phyloP scores from a whole-genome alignment of 1,140 invertebrate genomes.

The Olivierus martensii region DNA sequence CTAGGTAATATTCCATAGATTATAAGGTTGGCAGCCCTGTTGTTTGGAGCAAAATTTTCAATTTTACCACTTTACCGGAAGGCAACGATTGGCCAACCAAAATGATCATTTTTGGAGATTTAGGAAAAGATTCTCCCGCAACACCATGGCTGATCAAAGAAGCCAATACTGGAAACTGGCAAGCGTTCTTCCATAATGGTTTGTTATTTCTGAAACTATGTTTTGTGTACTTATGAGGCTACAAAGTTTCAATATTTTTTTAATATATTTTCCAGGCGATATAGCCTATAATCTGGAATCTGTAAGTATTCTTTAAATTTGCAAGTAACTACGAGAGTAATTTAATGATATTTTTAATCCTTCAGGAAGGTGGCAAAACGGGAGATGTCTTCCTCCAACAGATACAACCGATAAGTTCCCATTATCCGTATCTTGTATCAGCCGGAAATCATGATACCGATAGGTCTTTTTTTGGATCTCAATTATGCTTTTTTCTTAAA shows the following conservation, averaged over 20 bases:
- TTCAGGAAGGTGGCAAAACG: constrained; percentile 48
- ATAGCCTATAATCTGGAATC: constrained; percentile 90
- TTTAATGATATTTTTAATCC: too few species aligned
- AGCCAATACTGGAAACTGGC: constrained; percentile 59
- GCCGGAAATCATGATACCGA: constrained; percentile 85
- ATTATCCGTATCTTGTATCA: constrained; percentile 82
- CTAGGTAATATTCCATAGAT: too few species aligned
- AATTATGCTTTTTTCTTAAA: too few species aligned
- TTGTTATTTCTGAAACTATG: background rate
- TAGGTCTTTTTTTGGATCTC: too few species aligned
- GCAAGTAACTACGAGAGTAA: background rate
- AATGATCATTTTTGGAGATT: constrained; percentile 76
- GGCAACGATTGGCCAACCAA: constrained; percentile 56
- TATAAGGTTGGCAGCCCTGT: constrained; percentile 65
- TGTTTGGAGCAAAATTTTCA: constrained; percentile 66
- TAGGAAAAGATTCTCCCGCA: constrained; percentile 48
- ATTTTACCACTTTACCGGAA: constrained; percentile 49
- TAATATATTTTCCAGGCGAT: constrained; percentile 36
- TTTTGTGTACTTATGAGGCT: too few species aligned
- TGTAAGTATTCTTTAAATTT: constrained; percentile 30
- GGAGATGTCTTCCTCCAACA: constrained; percentile 85
- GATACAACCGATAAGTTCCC: constrained; percentile 69
- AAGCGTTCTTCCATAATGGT: constrained; percentile 82
- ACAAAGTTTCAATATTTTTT: too few species aligned
- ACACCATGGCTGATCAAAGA: constrained; percentile 65